Evolutionary conservation across 2,797 vertebrate species (phyloP), one percentile per base, ranked within the genome.

Genomic region (Pelochelys cantorii): DNA sequence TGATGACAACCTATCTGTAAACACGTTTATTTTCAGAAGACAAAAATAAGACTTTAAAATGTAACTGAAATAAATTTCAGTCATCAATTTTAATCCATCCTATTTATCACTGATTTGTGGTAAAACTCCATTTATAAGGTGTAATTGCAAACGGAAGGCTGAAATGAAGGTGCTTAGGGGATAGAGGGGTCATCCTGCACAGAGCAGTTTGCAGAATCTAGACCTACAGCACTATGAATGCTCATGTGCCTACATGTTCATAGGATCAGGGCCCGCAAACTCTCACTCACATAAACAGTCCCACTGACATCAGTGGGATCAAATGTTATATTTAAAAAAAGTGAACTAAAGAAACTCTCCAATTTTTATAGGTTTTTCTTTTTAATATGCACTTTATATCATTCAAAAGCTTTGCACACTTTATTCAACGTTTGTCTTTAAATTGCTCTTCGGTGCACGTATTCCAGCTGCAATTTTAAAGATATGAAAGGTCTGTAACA

Each of bases 371-470:
- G 4, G 42, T 29, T 68, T 68, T n/a, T 52, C 4, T 42, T 52
- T 75, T 75, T n/a, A 79, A 55, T 84, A 86, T 20, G 71, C 0
- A 0, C 48, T 15, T 52, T 27, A 37, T 34, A 85, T 79, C 78
- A 89, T 56, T 88, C 53, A 90, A 59, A 5, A 59, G 4, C 54
- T 37, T 79, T 89, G 29, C 65, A 94, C 23, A 92, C 7, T 80
- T 3, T 79, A 34, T 52, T 31, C 17, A 12, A 22, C 22, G 3
- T 56, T 79, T 79, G 53, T 79, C 42, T 71, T n/a, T 22, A 59
- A n/a, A 52, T 52, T 17, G 68, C 8, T 1, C 55, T 1, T 22
- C 29, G 10, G 34, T 29, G 57, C 11, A 42, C 88, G 90, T 79
- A 79, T 1, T 0, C 54, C 13, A 79, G 27, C 3, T 11, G 18